Conservation (phyloP, 1,140 invertebrate species). For the Pseudomyrmex pallidus region DNA sequence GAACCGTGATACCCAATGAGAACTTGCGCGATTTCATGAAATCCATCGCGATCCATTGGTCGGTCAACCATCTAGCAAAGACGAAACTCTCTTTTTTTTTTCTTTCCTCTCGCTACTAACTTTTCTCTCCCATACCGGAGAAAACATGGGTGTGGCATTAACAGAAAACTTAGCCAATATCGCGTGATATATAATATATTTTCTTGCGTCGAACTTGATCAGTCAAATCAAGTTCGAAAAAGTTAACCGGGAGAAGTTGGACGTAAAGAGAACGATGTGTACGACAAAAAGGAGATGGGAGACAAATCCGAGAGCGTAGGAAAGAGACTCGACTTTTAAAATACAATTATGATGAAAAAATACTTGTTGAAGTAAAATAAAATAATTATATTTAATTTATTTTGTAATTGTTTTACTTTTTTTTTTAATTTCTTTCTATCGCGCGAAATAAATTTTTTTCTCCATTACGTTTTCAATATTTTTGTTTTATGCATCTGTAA, state of each 20-base stretch:
- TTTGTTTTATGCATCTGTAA: neutral
- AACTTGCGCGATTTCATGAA: constrained; percentile 63
- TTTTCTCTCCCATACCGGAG: neutral
- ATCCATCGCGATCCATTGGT: constrained; percentile 28
- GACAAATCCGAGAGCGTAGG: neutral
- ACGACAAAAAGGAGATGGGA: neutral
- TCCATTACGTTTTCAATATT: neutral
- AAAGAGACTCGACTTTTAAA: neutral
- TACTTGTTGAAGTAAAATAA: neutral
- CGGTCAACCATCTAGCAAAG: neutral
- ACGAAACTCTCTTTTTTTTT: neutral
- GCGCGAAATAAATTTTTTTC: too few species aligned
- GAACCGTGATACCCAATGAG: constrained; percentile 29
- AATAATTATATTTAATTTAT: neutral
- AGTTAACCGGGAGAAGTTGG: neutral
- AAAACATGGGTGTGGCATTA: constrained; percentile 29
- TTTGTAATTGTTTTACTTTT: neutral
- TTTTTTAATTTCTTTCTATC: neutral
- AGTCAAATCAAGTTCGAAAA: neutral
- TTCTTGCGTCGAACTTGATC: constrained; percentile 21
- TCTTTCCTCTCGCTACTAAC: neutral
- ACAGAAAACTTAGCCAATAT: constrained; percentile 39
- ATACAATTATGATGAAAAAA: neutral
- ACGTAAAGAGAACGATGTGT: neutral
- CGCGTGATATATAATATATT: constrained; percentile 11